Percentiles rank a stretch among this genome's conserved stretches.
phyloP scores from a whole-genome alignment of 2,888 invertebrate species.

The Pachliopta kotzebuea region DNA sequence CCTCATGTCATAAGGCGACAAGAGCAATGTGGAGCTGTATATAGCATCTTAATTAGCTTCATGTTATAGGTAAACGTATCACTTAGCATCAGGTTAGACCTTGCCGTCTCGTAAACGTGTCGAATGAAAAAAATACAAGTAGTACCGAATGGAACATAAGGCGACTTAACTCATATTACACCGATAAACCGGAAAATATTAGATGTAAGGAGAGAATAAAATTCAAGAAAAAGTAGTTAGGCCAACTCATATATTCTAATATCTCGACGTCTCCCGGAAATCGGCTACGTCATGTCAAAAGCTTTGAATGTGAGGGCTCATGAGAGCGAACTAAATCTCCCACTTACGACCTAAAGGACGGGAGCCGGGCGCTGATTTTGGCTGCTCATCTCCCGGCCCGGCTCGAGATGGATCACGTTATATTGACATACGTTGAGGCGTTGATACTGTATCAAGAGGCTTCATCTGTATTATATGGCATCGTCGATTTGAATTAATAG shows the following conservation, averaged over 20 bases:
- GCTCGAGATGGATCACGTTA: constrained; percentile 13
- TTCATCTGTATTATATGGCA: neutral
- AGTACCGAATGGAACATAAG: neutral
- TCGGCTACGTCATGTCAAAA: constrained; percentile 19
- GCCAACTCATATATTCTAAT: constrained; percentile 18
- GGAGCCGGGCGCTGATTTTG: constrained; percentile 12
- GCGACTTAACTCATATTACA: neutral
- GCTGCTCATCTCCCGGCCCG: constrained; percentile 1
- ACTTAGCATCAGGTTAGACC: no score
- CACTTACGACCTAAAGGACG: constrained; percentile 22
- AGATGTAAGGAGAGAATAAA: neutral
- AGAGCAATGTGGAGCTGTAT: no score
- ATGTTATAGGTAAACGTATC: no score
- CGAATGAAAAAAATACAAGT: no score
- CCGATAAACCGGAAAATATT: neutral
- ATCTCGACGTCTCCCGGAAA: constrained; percentile 16
- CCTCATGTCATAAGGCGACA: no score
- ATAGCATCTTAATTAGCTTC: no score
- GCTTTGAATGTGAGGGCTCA: constrained; percentile 24
- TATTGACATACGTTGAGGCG: constrained; percentile 14
- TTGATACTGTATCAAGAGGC: constrained; percentile 1
- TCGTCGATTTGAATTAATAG: neutral
- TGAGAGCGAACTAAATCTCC: constrained; percentile 20
- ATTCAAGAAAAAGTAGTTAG: constrained; percentile 1
- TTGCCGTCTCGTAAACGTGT: no score